Evolutionary conservation across 2,113 vertebrate species (phyloP).

Genomic region (Plecturocebus donacophilus): DNA sequence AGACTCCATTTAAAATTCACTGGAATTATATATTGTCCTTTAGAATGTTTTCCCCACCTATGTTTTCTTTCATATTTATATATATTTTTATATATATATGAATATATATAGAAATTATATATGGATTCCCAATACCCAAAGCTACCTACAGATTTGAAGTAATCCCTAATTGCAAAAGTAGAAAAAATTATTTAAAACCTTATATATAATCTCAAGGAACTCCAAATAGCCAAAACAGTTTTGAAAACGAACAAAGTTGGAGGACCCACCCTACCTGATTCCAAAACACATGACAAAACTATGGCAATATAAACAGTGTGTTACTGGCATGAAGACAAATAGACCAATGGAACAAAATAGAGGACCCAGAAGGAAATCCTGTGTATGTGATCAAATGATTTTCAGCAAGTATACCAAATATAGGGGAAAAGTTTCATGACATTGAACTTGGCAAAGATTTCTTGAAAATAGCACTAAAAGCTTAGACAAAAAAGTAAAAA

Average conservation of each 20-base stretch:
- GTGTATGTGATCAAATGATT: neutral
- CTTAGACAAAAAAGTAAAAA: neutral
- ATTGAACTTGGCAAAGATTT: neutral
- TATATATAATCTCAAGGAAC: neutral
- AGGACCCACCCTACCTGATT: neutral
- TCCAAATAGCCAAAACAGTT: neutral
- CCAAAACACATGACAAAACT: neutral
- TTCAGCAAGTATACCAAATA: neutral
- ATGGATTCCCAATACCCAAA: neutral
- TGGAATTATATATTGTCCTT: neutral
- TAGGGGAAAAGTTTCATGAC: neutral
- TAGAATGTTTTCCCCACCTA: neutral
- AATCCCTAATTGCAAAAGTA: neutral
- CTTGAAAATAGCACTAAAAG: neutral
- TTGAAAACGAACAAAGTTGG: neutral
- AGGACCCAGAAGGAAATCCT: neutral
- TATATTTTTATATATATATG: no score
- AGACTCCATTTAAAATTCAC: neutral
- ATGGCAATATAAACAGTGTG: neutral
- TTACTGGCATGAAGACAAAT: neutral
- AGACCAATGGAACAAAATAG: neutral
- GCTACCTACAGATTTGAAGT: neutral
- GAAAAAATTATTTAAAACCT: neutral
- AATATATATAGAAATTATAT: neutral
- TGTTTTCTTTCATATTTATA: neutral